phyloP scores from a whole-genome alignment of 2,888 invertebrate species.

The Hemaris fuciformis region DNA sequence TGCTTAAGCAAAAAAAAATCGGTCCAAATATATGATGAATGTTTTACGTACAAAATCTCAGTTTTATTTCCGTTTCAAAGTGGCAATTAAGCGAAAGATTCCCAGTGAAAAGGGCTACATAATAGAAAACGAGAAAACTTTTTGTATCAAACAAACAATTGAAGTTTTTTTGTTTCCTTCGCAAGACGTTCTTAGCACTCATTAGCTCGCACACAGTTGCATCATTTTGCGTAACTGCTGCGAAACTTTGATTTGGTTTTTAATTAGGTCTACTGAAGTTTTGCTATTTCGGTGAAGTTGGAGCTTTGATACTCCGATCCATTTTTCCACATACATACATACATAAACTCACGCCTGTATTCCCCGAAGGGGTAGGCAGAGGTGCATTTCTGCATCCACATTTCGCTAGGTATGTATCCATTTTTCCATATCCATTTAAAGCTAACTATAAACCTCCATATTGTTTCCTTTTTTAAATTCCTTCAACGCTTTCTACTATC shows the following conservation, averaged over 20 bases:
- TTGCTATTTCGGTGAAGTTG: background rate
- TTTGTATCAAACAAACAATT: conserved; percentile 26
- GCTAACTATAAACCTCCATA: too few species aligned
- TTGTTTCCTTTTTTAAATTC: too few species aligned
- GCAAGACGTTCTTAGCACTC: conserved; percentile 15
- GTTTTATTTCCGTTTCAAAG: conserved; percentile 19
- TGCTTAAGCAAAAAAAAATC: background rate
- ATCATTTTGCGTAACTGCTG: background rate
- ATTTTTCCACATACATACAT: too few species aligned
- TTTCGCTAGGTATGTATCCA: too few species aligned
- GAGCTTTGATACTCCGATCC: too few species aligned
- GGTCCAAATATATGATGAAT: background rate
- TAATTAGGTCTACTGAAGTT: conserved; percentile 1
- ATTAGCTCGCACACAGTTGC: conserved; percentile 8
- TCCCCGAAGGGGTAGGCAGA: too few species aligned
- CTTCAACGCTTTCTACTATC: too few species aligned
- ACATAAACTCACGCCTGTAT: too few species aligned
- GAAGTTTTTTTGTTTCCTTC: conserved; percentile 28
- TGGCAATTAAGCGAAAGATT: conserved; percentile 31
- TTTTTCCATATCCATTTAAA: too few species aligned
- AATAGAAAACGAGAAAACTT: conserved; percentile 34
- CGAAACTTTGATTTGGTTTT: conserved; percentile 11
- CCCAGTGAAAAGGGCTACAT: conserved; percentile 23
- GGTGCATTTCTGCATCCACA: too few species aligned
- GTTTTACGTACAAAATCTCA: background rate